Conservation (phyloP, 2,797 vertebrate genomes). For the Helicolenus hilgendorfi region DNA sequence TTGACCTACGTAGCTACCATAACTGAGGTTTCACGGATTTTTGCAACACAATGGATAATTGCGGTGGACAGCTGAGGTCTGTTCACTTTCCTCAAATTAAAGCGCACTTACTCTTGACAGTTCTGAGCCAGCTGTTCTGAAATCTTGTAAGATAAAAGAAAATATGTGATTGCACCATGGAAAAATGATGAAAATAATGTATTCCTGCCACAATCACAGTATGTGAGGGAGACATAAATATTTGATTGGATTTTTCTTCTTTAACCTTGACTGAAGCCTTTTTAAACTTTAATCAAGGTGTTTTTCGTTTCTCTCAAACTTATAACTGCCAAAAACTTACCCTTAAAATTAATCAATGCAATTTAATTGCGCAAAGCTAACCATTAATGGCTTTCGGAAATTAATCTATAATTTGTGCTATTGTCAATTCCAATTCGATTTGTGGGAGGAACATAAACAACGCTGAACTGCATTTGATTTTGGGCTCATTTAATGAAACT, state of each 20-base stretch:
- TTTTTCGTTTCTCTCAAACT: neutral
- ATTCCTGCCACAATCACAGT: neutral
- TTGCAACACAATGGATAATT: neutral
- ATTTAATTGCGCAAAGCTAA: slow-evolving; percentile 33
- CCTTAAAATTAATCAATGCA: neutral
- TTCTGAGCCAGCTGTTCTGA: neutral
- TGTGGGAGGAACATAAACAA: slow-evolving; percentile 52
- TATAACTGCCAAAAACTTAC: neutral
- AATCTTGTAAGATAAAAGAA: neutral
- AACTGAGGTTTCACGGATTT: neutral
- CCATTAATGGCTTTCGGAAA: slow-evolving; percentile 31
- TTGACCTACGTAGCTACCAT: neutral
- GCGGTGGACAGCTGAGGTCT: neutral
- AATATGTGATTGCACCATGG: neutral
- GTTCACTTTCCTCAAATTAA: neutral
- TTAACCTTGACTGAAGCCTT: slow-evolving; percentile 12
- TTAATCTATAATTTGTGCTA: slow-evolving; percentile 34
- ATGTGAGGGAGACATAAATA: neutral
- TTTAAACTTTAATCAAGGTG: slow-evolving; percentile 5
- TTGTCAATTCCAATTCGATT: slow-evolving; percentile 47
- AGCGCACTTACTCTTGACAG: neutral
- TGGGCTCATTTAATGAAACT: slow-evolving; percentile 72
- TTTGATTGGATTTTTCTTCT: neutral
- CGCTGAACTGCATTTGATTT: slow-evolving; percentile 55
- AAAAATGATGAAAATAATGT: neutral